Evolutionary conservation across 2,797 vertebrate genomes (phyloP), one percentile per base, ranked within the genome.

Genomic region (Danio albolineatus): DNA sequence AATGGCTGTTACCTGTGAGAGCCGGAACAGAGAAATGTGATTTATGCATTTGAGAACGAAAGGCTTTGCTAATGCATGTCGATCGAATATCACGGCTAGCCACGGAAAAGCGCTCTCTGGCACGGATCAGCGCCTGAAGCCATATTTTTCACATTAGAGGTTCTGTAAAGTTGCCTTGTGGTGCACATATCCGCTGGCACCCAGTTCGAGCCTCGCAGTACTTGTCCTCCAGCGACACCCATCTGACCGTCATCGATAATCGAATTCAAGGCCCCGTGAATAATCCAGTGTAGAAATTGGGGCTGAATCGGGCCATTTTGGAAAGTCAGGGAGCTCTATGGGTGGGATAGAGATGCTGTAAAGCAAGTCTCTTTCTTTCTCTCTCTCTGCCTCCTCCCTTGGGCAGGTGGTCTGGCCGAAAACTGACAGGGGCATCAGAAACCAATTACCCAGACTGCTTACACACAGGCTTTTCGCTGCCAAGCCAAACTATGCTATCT

Each of bases 381-480:
- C 67, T 74, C 21, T 46, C 39, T 51, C n/a, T 38, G 14, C 73
- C 70, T 21, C 48, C 62, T 79, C 83, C 75, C 84, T 80, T 38
- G 80, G 88, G 88, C 91, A 94, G 90, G 93, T 93, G 93, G 95
- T 93, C 92, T 95, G 95, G 93, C 93, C 91, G 82, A 70, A 84
- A 85, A 85, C 86, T 91, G 92, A 90, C 81, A 6, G 77, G 88
- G 85, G 91, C 94, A 95, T 93, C 93, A 96, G 94, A 94, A 95
- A 92, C 90, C 92, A 95, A 95, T 95, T 94, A 93, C 88, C 82
- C 79, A 71, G 79, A 91, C 87, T 90, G 89, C 89, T 93, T 92
- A 89, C 86, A 91, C 87, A 89, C 69, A 51, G 83, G 59, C 84
- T 89, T 90, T 87, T 86, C 71, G 28, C 79, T 88, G 95, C 93